Percentiles rank a stretch among this genome's conserved stretches.
Evolutionary conservation across 2,113 vertebrate genomes (phyloP).

Genomic region (Chloebia gouldiae): DNA sequence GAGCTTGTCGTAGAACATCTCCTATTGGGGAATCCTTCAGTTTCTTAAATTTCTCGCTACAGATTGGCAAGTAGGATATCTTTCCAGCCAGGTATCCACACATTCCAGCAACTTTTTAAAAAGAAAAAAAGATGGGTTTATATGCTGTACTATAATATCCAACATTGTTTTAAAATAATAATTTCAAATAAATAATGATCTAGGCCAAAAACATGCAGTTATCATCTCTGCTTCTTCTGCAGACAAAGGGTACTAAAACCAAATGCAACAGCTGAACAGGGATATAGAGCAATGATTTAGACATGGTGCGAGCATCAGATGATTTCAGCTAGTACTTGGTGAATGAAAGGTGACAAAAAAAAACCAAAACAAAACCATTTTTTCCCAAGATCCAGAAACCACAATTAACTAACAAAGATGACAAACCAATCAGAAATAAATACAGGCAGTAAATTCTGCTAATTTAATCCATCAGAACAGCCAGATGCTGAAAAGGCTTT

Average conservation of each 20-base stretch:
- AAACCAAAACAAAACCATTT: background rate
- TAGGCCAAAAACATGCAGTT: background rate
- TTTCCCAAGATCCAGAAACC: background rate
- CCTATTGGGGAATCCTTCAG: conserved; percentile 89
- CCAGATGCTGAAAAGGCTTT: background rate
- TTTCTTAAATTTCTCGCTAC: conserved; percentile 88
- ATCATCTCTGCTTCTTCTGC: background rate
- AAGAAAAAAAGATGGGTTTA: background rate
- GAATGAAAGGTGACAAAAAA: background rate
- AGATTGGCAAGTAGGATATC: conserved; percentile 87
- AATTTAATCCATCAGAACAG: background rate
- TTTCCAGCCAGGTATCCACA: conserved; percentile 89
- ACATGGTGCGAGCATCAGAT: background rate
- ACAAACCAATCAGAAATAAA: background rate
- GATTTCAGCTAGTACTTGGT: background rate
- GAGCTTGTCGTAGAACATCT: conserved; percentile 80
- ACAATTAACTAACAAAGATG: background rate
- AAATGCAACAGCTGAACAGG: background rate
- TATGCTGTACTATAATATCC: background rate
- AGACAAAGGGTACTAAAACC: background rate
- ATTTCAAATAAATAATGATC: background rate
- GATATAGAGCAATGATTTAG: background rate
- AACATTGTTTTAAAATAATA: background rate
- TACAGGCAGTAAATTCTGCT: background rate
- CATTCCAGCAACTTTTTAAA: conserved; percentile 83